These are phyloP conservation scores for Nycteola revayana DNA, from an alignment of 2,888 invertebrate genomes.

Conservation along the genomic window DNA sequence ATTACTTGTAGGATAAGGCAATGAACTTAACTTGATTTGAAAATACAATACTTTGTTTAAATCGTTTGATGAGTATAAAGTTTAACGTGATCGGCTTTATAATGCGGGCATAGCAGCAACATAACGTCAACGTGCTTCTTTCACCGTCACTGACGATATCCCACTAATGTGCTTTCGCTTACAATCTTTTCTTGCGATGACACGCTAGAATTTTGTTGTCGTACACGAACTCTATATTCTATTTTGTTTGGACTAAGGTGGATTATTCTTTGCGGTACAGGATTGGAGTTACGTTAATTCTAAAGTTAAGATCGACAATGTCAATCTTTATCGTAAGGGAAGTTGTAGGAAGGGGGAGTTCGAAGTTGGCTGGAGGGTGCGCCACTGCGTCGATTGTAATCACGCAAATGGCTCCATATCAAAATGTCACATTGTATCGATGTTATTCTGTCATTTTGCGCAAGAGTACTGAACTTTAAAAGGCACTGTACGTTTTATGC, in stretches of 20 bases:
- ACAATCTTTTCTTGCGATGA: constrained; percentile 79
- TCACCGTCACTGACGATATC: constrained; percentile 73
- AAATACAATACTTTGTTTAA: constrained; percentile 50
- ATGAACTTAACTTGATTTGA: constrained; percentile 30
- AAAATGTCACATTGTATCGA: constrained; percentile 77
- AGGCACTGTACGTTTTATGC: no score
- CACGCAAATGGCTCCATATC: constrained; percentile 80
- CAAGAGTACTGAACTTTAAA: constrained; percentile 44
- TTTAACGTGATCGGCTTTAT: constrained; percentile 68
- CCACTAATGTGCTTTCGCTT: constrained; percentile 77
- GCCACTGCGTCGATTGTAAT: constrained; percentile 79
- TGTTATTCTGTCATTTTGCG: constrained; percentile 63
- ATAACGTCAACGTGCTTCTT: constrained; percentile 70
- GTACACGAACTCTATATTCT: constrained; percentile 45
- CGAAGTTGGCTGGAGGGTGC: constrained; percentile 60
- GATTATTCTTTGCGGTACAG: constrained; percentile 42
- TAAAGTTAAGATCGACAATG: constrained; percentile 68
- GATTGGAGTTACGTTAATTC: constrained; percentile 68
- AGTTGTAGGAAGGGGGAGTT: constrained; percentile 67
- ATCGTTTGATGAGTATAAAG: constrained; percentile 69
- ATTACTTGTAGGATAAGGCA: constrained; percentile 25
- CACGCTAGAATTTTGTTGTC: constrained; percentile 59
- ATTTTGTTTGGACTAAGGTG: constrained; percentile 41
- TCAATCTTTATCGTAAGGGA: constrained; percentile 81
- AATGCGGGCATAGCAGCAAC: constrained; percentile 54